A percentile compares a stretch with the other conserved stretches of the same genome.
These are phyloP conservation scores for Athene cunicularia DNA, from an alignment of 2,113 vertebrate genomes.

Conservation along the genomic window DNA sequence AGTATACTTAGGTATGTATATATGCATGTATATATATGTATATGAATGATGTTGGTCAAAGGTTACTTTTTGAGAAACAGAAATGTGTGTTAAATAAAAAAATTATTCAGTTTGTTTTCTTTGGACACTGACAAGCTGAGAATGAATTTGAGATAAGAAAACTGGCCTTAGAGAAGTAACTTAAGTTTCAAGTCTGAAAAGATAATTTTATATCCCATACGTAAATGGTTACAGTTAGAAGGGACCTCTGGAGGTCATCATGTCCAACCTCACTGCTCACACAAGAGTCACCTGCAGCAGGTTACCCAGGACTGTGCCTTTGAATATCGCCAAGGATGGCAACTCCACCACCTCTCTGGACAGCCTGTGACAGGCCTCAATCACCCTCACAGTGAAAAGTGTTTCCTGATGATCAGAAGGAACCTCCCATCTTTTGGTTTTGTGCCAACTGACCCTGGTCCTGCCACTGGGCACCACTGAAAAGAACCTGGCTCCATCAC, in stretches of 20 bases:
- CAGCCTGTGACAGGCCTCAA: not conserved
- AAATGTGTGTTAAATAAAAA: not conserved
- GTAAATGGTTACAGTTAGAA: not conserved
- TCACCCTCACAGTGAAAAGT: not conserved
- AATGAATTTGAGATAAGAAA: not conserved
- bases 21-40: too few species aligned
- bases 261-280: fast-evolving
- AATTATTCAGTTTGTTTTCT: not conserved
- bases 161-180: not conserved
- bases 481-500: fast-evolving
- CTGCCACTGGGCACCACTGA: not conserved
- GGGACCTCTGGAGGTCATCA: not conserved
- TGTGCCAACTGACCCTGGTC: not conserved
- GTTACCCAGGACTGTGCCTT: not conserved
- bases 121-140: not conserved
- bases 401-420: not conserved
- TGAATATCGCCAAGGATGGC: not conserved
- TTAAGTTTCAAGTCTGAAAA: not conserved
- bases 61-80: not conserved
- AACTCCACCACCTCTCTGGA: not conserved
- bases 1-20: too few species aligned
- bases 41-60: not conserved
- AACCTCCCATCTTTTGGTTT: not conserved
- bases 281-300: not conserved
- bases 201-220: not conserved